Evolutionary conservation across 2,888 invertebrate genomes (phyloP).

Genomic region (Steromphala cineraria): DNA sequence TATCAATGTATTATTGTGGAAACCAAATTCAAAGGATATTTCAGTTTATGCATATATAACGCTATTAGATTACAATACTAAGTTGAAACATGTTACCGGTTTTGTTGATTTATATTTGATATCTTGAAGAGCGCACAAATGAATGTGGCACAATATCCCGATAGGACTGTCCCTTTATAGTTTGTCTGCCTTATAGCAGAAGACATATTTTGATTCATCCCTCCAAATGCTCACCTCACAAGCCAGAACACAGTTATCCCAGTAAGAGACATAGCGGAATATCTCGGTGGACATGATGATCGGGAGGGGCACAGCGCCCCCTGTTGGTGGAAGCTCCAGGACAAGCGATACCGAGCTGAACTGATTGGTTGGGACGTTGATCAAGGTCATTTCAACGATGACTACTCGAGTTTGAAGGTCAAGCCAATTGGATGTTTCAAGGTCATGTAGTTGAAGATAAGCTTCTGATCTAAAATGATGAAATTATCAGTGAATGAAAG

Average conservation of each 20-base stretch:
- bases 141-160: too few relatives aligned
- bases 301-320: slow-evolving; percentile 51
- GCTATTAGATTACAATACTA: too few relatives aligned
- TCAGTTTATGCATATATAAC: too few relatives aligned
- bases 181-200: too few relatives aligned
- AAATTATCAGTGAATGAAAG: neutral
- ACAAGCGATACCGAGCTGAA: slow-evolving; percentile 68
- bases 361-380: slow-evolving; percentile 67
- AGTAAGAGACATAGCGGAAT: slow-evolving; percentile 65
- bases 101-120: too few relatives aligned
- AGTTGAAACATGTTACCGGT: too few relatives aligned
- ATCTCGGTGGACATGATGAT: slow-evolving; percentile 64
- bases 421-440: slow-evolving; percentile 60
- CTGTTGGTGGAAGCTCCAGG: slow-evolving; percentile 64
- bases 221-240: slow-evolving; percentile 63
- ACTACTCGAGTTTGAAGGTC: slow-evolving; percentile 64
- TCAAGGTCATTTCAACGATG: slow-evolving; percentile 69
- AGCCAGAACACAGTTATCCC: slow-evolving; percentile 69
- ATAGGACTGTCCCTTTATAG: too few relatives aligned
- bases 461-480: neutral
- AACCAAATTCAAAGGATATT: too few relatives aligned
- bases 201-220: too few relatives aligned
- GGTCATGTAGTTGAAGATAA: slow-evolving; percentile 40
- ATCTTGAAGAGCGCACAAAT: too few relatives aligned
- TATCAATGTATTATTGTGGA: too few relatives aligned